Percentiles rank a stretch among this genome's conserved stretches.
These are phyloP conservation scores for Drosophila insularis DNA, from an alignment of 1,140 invertebrate species.

Conservation along the genomic window DNA sequence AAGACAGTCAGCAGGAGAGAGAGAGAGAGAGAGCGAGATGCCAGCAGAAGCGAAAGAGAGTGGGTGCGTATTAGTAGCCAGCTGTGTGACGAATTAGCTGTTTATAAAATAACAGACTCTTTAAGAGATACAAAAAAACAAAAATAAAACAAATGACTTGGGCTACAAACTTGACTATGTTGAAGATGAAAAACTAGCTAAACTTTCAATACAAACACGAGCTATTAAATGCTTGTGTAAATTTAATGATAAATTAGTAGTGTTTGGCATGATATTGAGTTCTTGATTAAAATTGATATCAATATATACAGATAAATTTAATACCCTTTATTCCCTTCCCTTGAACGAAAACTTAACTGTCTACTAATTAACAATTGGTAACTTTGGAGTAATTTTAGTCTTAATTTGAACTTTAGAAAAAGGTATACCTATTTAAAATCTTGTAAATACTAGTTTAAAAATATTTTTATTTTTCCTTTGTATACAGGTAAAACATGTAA, in stretches of 20 bases:
- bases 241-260: neutral
- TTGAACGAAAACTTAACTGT: no score
- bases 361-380: no score
- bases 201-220: neutral
- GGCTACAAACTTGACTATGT: constrained; percentile 29
- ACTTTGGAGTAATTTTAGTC: no score
- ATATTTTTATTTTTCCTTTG: no score
- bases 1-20: neutral
- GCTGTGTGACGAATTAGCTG: constrained; percentile 68
- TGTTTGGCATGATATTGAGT: neutral
- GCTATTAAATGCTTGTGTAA: neutral
- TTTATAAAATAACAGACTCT: constrained; percentile 60
- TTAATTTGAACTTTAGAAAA: no score
- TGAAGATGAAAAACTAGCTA: neutral
- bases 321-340: no score
- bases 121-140: constrained; percentile 15
- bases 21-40: no score
- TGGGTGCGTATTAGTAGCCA: constrained; percentile 52
- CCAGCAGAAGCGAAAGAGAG: constrained; percentile 22
- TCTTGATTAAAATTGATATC: constrained; percentile 13
- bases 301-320: no score
- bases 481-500: no score
- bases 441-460: no score
- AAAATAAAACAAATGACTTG: constrained; percentile 32
- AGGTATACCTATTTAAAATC: no score